Conservation (phyloP, 2,113 vertebrate species). For the Speoplatyrhinus poulsoni region DNA sequence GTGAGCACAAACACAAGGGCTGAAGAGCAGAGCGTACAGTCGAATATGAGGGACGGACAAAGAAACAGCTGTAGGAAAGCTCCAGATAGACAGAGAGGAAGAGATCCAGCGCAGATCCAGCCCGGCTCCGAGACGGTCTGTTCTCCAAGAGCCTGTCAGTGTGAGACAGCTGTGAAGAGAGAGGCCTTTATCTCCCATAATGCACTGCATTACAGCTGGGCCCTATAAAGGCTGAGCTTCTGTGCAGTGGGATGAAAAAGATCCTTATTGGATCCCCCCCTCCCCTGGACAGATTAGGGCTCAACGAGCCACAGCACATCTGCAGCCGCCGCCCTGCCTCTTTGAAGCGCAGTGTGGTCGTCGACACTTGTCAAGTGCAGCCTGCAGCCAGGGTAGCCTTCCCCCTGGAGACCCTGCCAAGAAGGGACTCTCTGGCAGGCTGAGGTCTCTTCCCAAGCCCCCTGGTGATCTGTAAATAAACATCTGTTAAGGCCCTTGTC, state of each 20-base stretch:
- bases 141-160: slow-evolving; percentile 72
- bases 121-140: slow-evolving; percentile 37
- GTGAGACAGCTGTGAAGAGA: slow-evolving; percentile 65
- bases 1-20: slow-evolving; percentile 23
- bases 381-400: slow-evolving; percentile 16
- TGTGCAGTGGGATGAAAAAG: slow-evolving; percentile 70
- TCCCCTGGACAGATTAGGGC: slow-evolving; percentile 71
- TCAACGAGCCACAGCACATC: slow-evolving; percentile 71
- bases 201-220: slow-evolving; percentile 68
- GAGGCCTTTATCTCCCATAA: slow-evolving; percentile 76
- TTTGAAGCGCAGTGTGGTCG: slow-evolving; percentile 70
- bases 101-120: slow-evolving; percentile 59
- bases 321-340: slow-evolving; percentile 45
- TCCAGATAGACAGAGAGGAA: slow-evolving; percentile 33
- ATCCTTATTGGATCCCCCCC: slow-evolving; percentile 63
- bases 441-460: slow-evolving; percentile 40
- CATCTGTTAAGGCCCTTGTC: slow-evolving; percentile 42
- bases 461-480: slow-evolving; percentile 66
- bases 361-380: slow-evolving; percentile 57
- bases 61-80: slow-evolving; percentile 47
- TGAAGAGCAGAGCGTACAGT: slow-evolving; percentile 8
- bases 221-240: slow-evolving; percentile 63
- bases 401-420: slow-evolving; percentile 35
- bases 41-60: neutral
- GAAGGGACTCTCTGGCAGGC: slow-evolving; percentile 24